Conservation (phyloP, 2,113 vertebrate species). For the Tragelaphus imberbis region DNA sequence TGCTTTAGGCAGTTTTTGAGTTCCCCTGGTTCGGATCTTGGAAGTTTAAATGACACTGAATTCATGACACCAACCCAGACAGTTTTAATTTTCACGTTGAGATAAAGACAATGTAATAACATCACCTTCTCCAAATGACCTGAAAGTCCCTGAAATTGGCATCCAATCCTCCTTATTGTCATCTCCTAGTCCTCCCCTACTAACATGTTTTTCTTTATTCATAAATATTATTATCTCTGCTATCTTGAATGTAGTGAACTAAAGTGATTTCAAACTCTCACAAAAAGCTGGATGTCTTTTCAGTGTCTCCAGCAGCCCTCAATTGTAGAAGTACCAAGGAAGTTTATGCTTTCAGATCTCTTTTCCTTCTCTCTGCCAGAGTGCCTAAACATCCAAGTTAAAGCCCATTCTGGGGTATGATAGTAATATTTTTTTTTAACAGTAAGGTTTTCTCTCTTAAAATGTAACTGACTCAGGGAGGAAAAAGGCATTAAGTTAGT, state of each 20-base stretch:
- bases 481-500: background rate
- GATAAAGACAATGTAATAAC: background rate
- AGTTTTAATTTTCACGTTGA: background rate
- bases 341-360: background rate
- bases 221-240: background rate
- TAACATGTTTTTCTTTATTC: background rate
- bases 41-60: background rate
- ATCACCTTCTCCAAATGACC: background rate
- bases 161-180: background rate
- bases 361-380: background rate
- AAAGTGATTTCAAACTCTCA: background rate
- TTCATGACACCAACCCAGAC: background rate
- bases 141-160: background rate
- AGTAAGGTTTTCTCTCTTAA: background rate
- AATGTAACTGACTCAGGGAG: background rate
- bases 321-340: background rate
- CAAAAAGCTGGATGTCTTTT: background rate
- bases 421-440: background rate
- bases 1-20: background rate
- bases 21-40: background rate
- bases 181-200: background rate
- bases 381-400: background rate
- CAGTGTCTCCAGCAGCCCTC: background rate
- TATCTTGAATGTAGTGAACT: background rate
- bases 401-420: background rate